phyloP scores from a whole-genome alignment of 1,140 invertebrate genomes.

The Acyrthosiphon pisum region DNA sequence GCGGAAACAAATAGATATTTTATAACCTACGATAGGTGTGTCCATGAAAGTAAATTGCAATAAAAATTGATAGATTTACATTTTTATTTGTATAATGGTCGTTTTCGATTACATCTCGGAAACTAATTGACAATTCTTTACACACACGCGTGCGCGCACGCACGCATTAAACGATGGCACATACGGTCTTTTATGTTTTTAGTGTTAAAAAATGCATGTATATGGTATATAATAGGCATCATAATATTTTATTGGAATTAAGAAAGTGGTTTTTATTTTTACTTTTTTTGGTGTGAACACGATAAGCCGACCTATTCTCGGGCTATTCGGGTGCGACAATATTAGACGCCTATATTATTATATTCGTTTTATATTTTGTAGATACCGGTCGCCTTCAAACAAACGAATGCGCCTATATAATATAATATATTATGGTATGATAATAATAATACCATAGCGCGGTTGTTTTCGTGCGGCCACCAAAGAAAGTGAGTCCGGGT shows the following conservation, averaged over 20 bases:
- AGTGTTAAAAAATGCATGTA: background rate
- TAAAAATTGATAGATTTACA: background rate
- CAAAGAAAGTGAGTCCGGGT: conserved; percentile 45
- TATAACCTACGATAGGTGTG: background rate
- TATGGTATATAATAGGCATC: background rate
- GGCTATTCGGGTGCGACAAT: background rate
- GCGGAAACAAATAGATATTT: background rate
- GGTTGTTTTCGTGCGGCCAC: background rate
- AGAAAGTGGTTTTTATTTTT: conserved; percentile 37
- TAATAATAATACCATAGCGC: background rate
- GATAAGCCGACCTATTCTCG: background rate
- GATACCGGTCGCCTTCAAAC: background rate
- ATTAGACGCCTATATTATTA: background rate
- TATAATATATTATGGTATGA: background rate
- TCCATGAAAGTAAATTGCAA: background rate
- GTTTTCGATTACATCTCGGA: background rate
- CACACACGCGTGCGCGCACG: background rate
- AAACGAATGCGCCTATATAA: background rate
- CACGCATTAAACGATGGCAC: background rate
- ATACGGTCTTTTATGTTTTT: background rate
- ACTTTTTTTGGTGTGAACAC: background rate
- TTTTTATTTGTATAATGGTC: background rate
- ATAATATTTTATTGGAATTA: conserved; percentile 1
- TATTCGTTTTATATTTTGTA: background rate
- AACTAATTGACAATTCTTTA: conserved; percentile 2